phyloP scores from a whole-genome alignment of 2,113 vertebrate species.

The Geococcyx californianus region DNA sequence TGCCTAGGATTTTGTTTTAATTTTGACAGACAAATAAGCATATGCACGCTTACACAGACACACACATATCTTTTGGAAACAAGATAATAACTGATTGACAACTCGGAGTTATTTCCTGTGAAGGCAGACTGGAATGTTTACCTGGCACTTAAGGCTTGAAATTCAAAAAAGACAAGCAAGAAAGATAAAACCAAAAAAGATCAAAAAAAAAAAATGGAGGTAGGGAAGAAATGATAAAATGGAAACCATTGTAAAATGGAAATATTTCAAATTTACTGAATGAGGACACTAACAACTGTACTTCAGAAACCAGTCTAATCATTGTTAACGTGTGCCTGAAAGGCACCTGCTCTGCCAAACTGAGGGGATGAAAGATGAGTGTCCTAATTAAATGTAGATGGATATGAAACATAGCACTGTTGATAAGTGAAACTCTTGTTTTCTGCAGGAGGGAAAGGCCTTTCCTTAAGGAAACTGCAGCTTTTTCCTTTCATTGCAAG shows the following conservation, averaged over 20 bases:
- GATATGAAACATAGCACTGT: constrained; percentile 60
- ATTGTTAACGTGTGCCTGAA: not conserved
- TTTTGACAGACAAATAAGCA: constrained; percentile 56
- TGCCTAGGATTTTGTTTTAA: constrained; percentile 53
- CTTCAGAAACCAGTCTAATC: constrained; percentile 45
- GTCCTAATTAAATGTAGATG: not conserved
- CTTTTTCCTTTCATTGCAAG: constrained; percentile 46
- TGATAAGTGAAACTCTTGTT: constrained; percentile 35
- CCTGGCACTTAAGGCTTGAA: constrained; percentile 67
- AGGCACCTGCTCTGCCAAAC: constrained; percentile 65
- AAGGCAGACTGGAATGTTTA: constrained; percentile 62
- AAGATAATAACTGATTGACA: constrained; percentile 45
- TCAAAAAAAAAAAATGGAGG: not conserved
- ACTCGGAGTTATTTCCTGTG: constrained; percentile 32
- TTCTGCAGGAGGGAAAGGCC: constrained; percentile 65
- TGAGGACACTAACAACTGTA: not conserved
- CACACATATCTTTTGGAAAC: constrained; percentile 36
- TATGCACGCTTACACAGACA: constrained; percentile 38
- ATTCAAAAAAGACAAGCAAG: constrained; percentile 58
- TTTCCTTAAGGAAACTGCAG: constrained; percentile 72
- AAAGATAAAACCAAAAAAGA: constrained; percentile 7
- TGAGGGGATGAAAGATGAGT: constrained; percentile 46
- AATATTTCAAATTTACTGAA: constrained; percentile 47
- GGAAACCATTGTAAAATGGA: constrained; percentile 40
- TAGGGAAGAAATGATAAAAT: constrained; percentile 46